Conservation (phyloP, 1,140 invertebrate species). For the Ips typographus region DNA sequence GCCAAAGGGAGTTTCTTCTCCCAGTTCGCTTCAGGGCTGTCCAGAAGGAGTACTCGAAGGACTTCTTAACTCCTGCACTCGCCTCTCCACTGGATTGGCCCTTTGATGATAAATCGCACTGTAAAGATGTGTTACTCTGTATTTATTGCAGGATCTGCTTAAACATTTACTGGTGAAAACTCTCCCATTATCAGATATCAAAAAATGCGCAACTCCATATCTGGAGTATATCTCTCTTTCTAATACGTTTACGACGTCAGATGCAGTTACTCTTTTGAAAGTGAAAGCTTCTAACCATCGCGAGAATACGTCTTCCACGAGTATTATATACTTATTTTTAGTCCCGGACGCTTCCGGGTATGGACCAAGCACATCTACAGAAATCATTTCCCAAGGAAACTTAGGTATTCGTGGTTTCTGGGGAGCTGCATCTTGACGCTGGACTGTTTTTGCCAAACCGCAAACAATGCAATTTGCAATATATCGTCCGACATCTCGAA, state of each 20-base stretch:
- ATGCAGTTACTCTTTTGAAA: neutral
- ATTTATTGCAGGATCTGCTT: neutral
- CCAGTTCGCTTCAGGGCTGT: too few relatives aligned
- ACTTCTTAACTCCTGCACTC: too few relatives aligned
- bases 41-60: too few relatives aligned
- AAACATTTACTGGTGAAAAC: neutral
- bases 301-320: slow-evolving; percentile 5
- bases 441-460: slow-evolving; percentile 33
- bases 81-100: too few relatives aligned
- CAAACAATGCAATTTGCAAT: slow-evolving; percentile 30
- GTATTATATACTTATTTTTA: slow-evolving; percentile 7
- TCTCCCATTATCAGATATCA: neutral
- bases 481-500: too few relatives aligned
- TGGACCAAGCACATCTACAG: neutral
- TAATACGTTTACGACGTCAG: neutral
- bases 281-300: slow-evolving; percentile 15
- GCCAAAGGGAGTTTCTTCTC: too few relatives aligned
- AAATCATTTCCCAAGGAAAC: neutral
- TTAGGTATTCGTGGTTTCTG: too few relatives aligned
- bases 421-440: neutral
- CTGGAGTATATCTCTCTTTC: neutral
- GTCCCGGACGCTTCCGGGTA: neutral
- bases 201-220: neutral
- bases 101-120: neutral
- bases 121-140: neutral